Base-by-base conservation (phyloP, 2,888 invertebrate genomes). In the Platynereis dumerilii region DNA sequence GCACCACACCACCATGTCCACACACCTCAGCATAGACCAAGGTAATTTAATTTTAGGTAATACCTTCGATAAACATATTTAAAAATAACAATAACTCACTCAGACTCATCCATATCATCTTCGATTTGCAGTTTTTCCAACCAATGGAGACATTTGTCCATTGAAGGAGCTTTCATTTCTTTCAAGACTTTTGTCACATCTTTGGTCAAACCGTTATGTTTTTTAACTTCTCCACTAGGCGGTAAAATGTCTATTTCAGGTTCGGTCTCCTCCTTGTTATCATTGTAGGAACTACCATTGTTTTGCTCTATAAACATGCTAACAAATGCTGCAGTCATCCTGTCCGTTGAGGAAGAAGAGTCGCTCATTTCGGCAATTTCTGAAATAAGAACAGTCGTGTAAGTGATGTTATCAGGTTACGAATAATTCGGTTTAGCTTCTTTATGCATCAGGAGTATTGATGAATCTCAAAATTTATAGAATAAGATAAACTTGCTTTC, bases 81-180 rank as follows among this genome's bases (percentile, higher is more conserved):
- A n/a, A n/a, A n/a, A n/a, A n/a, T n/a, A n/a, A n/a, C n/a, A n/a
- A 34, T 34, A 22, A 76, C 80, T 76, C 70, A 82, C 82, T 81
- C 82, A 12, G 82, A 81, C 52, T 79, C 80, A 45, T 73, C 69
- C n/a, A 78, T 60, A 1, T 71, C 70, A 24, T 79, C 75, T 10
- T 74, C 69, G 15, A 78, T 73, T 60, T 79, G 75, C 44, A 82
- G 70, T 48, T 79, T 73, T 3, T 77, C 76, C 52, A 82, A 72
- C 44, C 81, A 69, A 34, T 76, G 69, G 54, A 80, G 64, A 71
- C 81, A 82, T 27, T 76, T 78, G 64, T 79, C 78, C 74, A 80
- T 75, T 12, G 76, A 78, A 53, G 76, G 71, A n/a, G 74, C 65
- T 0, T 76, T 66, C 58, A 71, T 56, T 17, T 54, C 44, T 44